Evolutionary conservation across 2,888 invertebrate species (phyloP), one percentile per base, ranked within the genome.

Genomic region (Dryomyza anilis): DNA sequence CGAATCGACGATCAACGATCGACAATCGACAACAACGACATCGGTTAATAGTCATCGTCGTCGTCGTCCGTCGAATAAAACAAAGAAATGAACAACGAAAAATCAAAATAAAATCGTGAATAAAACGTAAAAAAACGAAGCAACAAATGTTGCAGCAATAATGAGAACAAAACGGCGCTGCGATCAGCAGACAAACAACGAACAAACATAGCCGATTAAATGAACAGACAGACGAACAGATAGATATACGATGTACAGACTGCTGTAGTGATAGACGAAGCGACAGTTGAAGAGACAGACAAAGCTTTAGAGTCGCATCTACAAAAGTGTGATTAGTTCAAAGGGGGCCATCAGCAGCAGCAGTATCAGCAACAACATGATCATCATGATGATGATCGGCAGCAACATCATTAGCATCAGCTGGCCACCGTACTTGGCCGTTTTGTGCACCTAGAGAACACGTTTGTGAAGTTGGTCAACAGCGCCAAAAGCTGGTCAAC

Each of bases 391-490:
- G n/a, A n/a, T n/a, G n/a, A n/a, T n/a, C n/a, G 12, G 33, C 48
- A 25, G 16, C 45, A 45, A 25, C 27, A 50, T 25, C 50, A 50
- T 50, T 25, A 25, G 25, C 50, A 50, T 50, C 25, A 50, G n/a
- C 50, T 50, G 27, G 50, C 50, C 23, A 10, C 50, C n/a, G 23
- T 25, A n/a, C n/a, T 25, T 43, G 43, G 16, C 19, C 19, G 43
- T 8, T 43, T 33, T 25, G 43, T 45, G 48, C 29, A 21, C 56
- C 21, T 23, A 7, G 25, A 36, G 63, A 57, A 63, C 63, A 25
- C 43, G 57, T 57, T 60, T 57, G 19, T 57, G 50, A 57, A 63
- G 57, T 57, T 63, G 63, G 57, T 50, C 63, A 63, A 60, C 60
- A 36, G 52, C 33, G 21, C n/a, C n/a, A n/a, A n/a, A n/a, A n/a